Evolutionary conservation across 35 echinoderm and acorn worm species (phyloP).

Genomic region (Lytechinus pictus): DNA sequence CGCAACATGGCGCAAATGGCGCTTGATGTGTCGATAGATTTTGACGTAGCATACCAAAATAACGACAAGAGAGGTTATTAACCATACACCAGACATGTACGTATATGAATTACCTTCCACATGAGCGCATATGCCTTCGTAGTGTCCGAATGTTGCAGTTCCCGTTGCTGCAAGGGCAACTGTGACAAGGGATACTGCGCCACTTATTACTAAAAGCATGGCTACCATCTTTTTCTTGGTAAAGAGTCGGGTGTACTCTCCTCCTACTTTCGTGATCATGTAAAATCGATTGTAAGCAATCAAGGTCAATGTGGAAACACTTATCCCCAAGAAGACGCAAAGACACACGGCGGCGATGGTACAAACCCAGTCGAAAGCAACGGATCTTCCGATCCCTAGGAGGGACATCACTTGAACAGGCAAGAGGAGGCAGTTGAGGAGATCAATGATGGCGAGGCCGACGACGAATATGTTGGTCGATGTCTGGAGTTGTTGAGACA

Average conservation of each 20-base stretch:
- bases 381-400: not conserved
- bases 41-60: constrained; percentile 32
- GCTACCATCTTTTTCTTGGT: not conserved
- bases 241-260: not conserved
- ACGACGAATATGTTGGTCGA: constrained; percentile 40
- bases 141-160: constrained; percentile 4
- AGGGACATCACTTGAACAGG: constrained; percentile 29
- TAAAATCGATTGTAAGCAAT: constrained; percentile 46
- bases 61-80: not conserved
- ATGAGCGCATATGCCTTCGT: constrained; percentile 35
- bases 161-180: not conserved
- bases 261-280: constrained; percentile 18
- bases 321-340: constrained; percentile 16
- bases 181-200: not conserved
- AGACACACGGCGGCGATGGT: not conserved
- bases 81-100: not conserved
- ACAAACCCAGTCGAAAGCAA: constrained; percentile 4
- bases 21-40: constrained; percentile 5
- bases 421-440: constrained; percentile 27
- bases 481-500: constrained; percentile 30
- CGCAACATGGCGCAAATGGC: not conserved
- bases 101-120: not conserved
- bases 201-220: not conserved
- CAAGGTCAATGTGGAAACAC: constrained; percentile 29
- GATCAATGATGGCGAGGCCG: constrained; percentile 19